Percentiles rank a stretch among this genome's conserved stretches.
Evolutionary conservation across 2,113 vertebrate genomes (phyloP).

Genomic region (Pedionomus torquatus): DNA sequence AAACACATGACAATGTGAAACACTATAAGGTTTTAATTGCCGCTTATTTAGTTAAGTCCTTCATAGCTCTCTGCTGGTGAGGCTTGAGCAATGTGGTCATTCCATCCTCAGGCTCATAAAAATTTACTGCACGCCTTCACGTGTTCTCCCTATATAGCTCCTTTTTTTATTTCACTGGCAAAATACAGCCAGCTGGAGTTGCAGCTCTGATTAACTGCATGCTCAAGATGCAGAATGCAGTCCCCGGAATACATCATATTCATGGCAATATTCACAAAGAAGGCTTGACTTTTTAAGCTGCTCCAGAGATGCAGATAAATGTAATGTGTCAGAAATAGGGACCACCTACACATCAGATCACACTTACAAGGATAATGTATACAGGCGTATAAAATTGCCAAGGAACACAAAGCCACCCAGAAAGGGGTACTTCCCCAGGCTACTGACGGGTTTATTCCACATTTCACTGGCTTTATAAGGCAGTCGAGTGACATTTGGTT

Average conservation of each 20-base stretch:
- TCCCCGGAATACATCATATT: slow-evolving; percentile 54
- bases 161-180: not conserved
- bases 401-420: slow-evolving; percentile 52
- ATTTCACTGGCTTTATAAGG: slow-evolving; percentile 25
- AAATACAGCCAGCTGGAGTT: slow-evolving; percentile 55
- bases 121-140: slow-evolving; percentile 33
- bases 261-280: slow-evolving; percentile 38
- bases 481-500: slow-evolving; percentile 37
- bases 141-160: slow-evolving; percentile 52
- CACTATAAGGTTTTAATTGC: slow-evolving; percentile 18
- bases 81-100: slow-evolving; percentile 48
- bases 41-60: slow-evolving; percentile 1
- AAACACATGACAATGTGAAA: not conserved
- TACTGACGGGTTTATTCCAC: slow-evolving; percentile 30
- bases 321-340: slow-evolving; percentile 58
- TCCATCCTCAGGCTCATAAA: slow-evolving; percentile 39
- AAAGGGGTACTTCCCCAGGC: slow-evolving; percentile 47
- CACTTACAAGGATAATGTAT: slow-evolving; percentile 60
- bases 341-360: slow-evolving; percentile 63
- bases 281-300: slow-evolving; percentile 42
- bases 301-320: slow-evolving; percentile 63
- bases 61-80: slow-evolving; percentile 12
- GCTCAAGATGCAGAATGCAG: slow-evolving; percentile 37
- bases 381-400: slow-evolving; percentile 22
- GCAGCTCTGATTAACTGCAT: slow-evolving; percentile 53